Percentiles rank a stretch among this genome's conserved stretches.
Conservation (phyloP, 2,113 vertebrate species). For the Myodes glareolus region DNA sequence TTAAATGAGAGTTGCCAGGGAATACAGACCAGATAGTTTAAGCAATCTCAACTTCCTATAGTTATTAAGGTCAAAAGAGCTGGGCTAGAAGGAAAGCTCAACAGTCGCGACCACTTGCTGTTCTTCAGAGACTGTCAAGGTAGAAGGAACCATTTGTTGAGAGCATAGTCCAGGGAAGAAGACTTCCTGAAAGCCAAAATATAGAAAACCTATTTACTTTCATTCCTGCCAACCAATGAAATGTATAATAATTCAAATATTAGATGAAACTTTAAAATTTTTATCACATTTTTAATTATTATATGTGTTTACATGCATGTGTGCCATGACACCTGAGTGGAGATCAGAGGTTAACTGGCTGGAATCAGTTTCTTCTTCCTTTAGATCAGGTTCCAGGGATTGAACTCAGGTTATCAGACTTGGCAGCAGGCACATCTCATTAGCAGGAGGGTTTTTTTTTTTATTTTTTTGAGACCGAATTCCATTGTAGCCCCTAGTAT, state of each 20-base stretch:
- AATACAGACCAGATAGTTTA: not conserved
- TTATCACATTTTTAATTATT: not conserved
- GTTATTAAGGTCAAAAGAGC: not conserved
- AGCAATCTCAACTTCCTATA: not conserved
- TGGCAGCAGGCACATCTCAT: not conserved
- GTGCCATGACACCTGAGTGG: not conserved
- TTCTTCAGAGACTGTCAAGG: not conserved
- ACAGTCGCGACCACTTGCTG: not conserved
- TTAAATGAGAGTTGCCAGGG: not conserved
- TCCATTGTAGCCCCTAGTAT: not conserved
- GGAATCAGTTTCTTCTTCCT: not conserved
- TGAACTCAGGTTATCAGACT: not conserved
- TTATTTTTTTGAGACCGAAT: not conserved
- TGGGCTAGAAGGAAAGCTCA: not conserved
- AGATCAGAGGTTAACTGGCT: not conserved
- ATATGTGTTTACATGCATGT: not conserved
- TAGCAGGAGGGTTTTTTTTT: not conserved
- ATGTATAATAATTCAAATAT: not conserved
- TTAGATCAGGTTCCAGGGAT: not conserved
- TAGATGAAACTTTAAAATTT: slow-evolving; percentile 15
- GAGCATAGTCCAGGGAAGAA: not conserved
- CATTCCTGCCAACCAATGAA: not conserved
- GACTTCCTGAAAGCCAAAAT: slow-evolving; percentile 35
- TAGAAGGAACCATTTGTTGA: slow-evolving; percentile 14
- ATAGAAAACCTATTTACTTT: not conserved